Evolutionary conservation across 2,113 vertebrate species (phyloP), one percentile per base, ranked within the genome.

Genomic region (Chaenocephalus aceratus): DNA sequence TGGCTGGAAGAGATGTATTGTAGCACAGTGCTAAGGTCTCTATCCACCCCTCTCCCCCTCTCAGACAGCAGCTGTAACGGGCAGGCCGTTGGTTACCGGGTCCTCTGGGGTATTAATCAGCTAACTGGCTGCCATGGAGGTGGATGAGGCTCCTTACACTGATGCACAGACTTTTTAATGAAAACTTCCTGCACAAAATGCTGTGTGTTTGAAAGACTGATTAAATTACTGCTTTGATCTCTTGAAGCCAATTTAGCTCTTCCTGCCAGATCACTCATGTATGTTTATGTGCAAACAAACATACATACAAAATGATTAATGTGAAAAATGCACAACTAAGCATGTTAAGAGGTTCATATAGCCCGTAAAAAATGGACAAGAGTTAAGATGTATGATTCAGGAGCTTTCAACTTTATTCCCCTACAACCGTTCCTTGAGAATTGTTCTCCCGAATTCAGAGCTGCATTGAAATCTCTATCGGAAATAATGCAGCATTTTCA

Each of bases 81-180:
- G 48, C 4, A 15, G 23, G 64, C 76, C 1, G 51, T n/a, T 52
- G 79, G 82, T 89, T 76, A 76, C 67, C 23, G 79, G 82, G 23
- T 69, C 88, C 88, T 88, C 71, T 65, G 78, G 80, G 90, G 75
- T 79, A 84, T 93, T 89, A 94, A 94, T 94, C 90, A 94, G 88
- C 81, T 88, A 87, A 92, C 86, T 72, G 84, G 84, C 86, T 84
- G 71, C 75, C 62, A 61, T 79, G 61, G 82, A 78, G 82, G 84
- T 88, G 84, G 78, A 36, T 58, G 59, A 70, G 68, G 63, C 66
- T 79, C 45, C 54, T 74, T 48, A 72, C 59, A 4, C 72, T 69
- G 77, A 90, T 86, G 79, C 72, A 61, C 46, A 48, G 54, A 80
- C 86, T 87, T 88, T 91, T 88, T 87, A 88, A 93, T 90, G 84